Base-by-base conservation (phyloP, 2,113 vertebrate genomes). In the Meleagris gallopavo region DNA sequence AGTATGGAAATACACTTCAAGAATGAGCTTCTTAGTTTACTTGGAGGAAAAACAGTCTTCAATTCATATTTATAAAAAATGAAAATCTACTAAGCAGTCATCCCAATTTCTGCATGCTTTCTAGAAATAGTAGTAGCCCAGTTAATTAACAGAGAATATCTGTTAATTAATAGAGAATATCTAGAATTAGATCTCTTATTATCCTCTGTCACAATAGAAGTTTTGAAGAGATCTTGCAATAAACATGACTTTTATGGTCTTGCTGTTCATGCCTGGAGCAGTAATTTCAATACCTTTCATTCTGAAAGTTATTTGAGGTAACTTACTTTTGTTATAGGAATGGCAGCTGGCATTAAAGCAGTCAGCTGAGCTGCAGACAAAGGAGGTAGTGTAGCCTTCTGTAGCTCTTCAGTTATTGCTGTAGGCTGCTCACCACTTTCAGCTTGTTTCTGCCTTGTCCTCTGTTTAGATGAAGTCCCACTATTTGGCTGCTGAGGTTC, bases 321-420 rank as follows among this genome's bases (percentile, higher is more conserved):
- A 97, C 98, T 97, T 96, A 98, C 98, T 93, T 98, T 98, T 34
- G 88, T 86, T 64, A 93, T 73, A 34, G 97, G 88, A 64, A 97
- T 97, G 74, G 96, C 91, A 65, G 97, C 40, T 81, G 97, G 92
- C 58, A 62, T 93, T 34, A 91, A 46, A 57, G 91, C 92, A 41
- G 93, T 81, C 13, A 95, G 70, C 16, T 96, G 96, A 66, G 95
- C 74, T 62, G 83, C 45, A 69, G 95, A 91, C 73, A 94, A 81
- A 86, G 95, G 89, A 40, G 96, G 78, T 55, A 91, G 17, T 27
- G 91, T 75, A 50, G 82, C 95, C 52, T 97, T 93, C 22, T 98
- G 95, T 40, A 73, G 94, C 52, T 97, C 95, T 15, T 90, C 20
- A 78, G 50, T 97, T 83, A 60, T 81, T 71, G 86, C 96, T 10